Evolutionary conservation across 2,888 invertebrate species (phyloP), one percentile per base, ranked within the genome.

Genomic region (Palloptera scutellata): DNA sequence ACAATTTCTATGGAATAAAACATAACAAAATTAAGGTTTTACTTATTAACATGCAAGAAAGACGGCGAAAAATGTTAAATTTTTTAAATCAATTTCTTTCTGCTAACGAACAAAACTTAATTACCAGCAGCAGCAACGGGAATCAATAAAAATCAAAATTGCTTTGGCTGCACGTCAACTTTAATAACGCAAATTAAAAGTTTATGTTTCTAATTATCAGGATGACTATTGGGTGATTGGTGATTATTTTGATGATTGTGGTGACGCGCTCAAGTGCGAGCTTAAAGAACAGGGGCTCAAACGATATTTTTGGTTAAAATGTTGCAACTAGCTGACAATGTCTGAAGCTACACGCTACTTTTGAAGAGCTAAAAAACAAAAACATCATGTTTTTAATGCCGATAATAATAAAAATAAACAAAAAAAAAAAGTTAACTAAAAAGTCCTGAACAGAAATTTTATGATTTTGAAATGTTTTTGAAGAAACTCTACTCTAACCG

Each of bases 81-180:
- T 4, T 30, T 30, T 30, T 30, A 4, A 30, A 30, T 30, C 6
- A 30, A 30, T 30, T 30, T 30, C 6, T 30, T 30, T 30, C 2
- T 30, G 30, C 30, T 4, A 30, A 30, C 30, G 30, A 48, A 3
- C 77, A 75, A 70, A 78, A 79, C 79, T 79, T 73, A 72, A 71
- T 76, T n/a, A 42, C 30, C 42, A 15, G 20, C 57, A 20, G 6
- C 13, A 57, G 17, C 30, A 57, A 20, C 57, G 4, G 20, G 30
- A 41, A 30, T 40, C 41, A 30, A 57, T 57, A 57, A 57, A 54
- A 57, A 57, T 13, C 57, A 20, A 55, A 57, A 66, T 66, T 66
- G 57, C 66, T 30, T 40, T 20, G 55, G 66, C 61, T 51, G 61
- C 55, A 43, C 54, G 57, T 61, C 66, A 66, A 30, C 6, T 48